Percentiles rank a stretch among this genome's conserved stretches.
These are phyloP conservation scores for Apantesis nais DNA, from an alignment of 2,888 invertebrate species.

Conservation along the genomic window DNA sequence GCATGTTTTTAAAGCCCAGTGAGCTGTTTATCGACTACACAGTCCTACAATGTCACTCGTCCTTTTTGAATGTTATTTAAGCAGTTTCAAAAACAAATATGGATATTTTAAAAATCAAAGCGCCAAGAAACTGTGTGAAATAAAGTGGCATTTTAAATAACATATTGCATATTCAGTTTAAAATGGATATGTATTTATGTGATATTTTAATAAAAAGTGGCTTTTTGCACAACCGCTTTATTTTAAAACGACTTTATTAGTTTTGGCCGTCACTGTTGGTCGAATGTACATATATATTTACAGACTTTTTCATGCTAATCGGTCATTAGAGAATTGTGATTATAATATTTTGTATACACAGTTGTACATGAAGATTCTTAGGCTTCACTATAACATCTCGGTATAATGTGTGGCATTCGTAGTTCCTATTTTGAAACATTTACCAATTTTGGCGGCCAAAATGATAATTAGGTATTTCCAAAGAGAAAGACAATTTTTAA, in stretches of 20 bases:
- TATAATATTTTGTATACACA: background rate
- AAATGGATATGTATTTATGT: constrained; percentile 28
- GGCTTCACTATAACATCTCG: background rate
- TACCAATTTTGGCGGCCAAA: background rate
- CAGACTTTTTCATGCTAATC: background rate
- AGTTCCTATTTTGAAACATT: constrained; percentile 19
- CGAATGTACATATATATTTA: background rate
- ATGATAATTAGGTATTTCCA: background rate
- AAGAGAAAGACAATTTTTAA: constrained; percentile 8
- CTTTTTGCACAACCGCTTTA: constrained; percentile 21
- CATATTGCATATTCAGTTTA: constrained; percentile 21
- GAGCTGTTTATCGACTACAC: background rate
- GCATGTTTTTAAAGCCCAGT: background rate
- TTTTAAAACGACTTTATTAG: constrained; percentile 8
- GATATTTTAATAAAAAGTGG: constrained; percentile 43
- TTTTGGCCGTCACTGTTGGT: constrained; percentile 16
- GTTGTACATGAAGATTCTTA: background rate
- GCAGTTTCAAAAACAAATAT: no score
- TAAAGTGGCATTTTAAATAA: background rate
- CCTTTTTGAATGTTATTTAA: no score
- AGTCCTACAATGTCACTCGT: no score
- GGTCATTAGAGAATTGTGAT: background rate
- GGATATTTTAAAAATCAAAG: background rate
- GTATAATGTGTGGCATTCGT: background rate
- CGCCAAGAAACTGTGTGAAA: constrained; percentile 12